Evolutionary conservation across 2,888 invertebrate genomes (phyloP), one percentile per base, ranked within the genome.

Genomic region (Pardosa pseudoannulata): DNA sequence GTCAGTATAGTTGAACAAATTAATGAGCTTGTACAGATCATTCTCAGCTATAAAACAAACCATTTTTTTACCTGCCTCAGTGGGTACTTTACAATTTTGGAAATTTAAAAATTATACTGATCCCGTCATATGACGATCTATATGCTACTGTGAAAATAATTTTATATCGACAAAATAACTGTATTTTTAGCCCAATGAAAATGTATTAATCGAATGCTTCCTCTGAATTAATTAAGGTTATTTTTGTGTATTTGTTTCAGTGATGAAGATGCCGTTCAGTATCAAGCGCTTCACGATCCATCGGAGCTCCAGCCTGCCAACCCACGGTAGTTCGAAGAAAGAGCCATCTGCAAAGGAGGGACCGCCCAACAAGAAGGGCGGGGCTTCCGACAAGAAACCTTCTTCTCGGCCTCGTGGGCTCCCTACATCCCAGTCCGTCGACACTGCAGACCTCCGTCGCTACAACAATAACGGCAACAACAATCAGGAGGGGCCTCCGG

Each of bases 221-320:
- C n/a, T n/a, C n/a, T n/a, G n/a, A n/a, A n/a, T 36, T n/a, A n/a
- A n/a, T n/a, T n/a, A n/a, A n/a, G n/a, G n/a, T n/a, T n/a, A n/a
- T n/a, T n/a, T 72, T 73, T 9, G 29, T 31, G 9, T 73, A 0
- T n/a, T 41, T 39, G 28, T 46, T 39, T 3, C 36, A 75, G 80
- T 79, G 65, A 80, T 80, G 87, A 87, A 78, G 74, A 89, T 89
- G 89, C 89, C 89, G 76, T 89, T 89, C 71, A 88, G 89, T 41
- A 89, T 89, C 39, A 88, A 88, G 67, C 82, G 89, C 73, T 88
- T 89, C 70, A 87, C 89, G 7, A 86, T 89, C 62, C 88, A 89
- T 80, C 88, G 89, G 46, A 89, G 88, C 70, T 83, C 83, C 28
- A 88, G 88, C 75, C 85, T 81, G 27, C 85, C 81, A 19, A 76